Evolutionary conservation across 2,888 invertebrate genomes (phyloP), one percentile per base, ranked within the genome.

Genomic region (Hypomecis punctinalis): DNA sequence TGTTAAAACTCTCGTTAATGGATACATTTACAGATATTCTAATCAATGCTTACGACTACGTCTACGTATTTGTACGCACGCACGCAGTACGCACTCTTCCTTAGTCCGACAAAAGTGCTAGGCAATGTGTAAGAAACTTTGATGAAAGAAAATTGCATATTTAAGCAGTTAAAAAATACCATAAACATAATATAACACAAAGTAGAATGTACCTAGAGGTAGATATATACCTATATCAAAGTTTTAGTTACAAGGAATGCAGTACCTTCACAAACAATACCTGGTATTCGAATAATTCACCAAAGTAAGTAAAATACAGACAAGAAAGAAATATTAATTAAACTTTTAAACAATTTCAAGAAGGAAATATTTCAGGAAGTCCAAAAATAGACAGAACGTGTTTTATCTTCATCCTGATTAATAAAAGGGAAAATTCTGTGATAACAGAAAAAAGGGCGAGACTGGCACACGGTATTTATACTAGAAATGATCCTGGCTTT

Each of bases 341-440:
- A 48, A 58, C 36, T 55, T 56, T 55, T 6, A 39, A 39, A 47
- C 56, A 47, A 56, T 36, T 47, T 56, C 40, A 35, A 40, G 48
- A 13, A 48, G 35, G 40, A 58, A 58, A 43, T 45, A 36, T 57
- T 57, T 47, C 46, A 47, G 13, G 36, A 63, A 58, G 23, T 54
- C 42, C 36, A 13, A 45, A 49, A 55, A 51, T 59, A 63, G 13
- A 35, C 36, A 11, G 23, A 42, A 53, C 40, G 47, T 60, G 53
- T 61, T 61, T 65, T 65, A 65, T 53, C 57, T 53, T 42, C 37
- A 43, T 13, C 46, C 49, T 59, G 61, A 61, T 58, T 66, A 66
- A 58, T 61, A 61, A 57, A 45, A 11, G 33, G 39, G 43, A 48
- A 54, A 47, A 54, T 52, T 52, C 33, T 54, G 45, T 48, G 33